Conservation (phyloP, 2,113 vertebrate species). For the Tringa solitaria region DNA sequence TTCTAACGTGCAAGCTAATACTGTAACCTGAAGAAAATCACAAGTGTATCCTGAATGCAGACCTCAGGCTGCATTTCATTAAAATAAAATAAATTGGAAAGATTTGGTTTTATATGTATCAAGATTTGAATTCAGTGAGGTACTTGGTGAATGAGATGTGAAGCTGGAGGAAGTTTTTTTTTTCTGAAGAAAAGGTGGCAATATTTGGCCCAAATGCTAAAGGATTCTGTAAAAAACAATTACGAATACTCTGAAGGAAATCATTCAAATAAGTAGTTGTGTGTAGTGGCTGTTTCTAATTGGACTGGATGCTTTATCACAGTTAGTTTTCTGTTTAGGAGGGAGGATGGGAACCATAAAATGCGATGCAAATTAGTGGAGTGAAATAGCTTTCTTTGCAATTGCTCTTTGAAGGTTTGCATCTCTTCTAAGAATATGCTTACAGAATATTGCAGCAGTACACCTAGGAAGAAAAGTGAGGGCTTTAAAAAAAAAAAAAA, state of each 20-base stretch:
- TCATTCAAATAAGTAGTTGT: not conserved
- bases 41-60: not conserved
- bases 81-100: not conserved
- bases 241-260: not conserved
- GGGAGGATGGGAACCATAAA: conserved; percentile 11
- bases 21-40: not conserved
- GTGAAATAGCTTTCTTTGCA: conserved; percentile 6
- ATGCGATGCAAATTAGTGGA: not conserved
- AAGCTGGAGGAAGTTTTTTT: not conserved
- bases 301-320: conserved; percentile 7
- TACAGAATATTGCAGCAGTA: not conserved
- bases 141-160: not conserved
- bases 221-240: conserved; percentile 10
- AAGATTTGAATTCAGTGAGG: not conserved
- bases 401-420: not conserved
- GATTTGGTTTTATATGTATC: not conserved
- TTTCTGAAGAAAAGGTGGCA: not conserved
- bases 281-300: conserved; percentile 10
- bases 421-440: not conserved
- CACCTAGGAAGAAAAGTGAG: not conserved
- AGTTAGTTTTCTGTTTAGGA: conserved; percentile 8
- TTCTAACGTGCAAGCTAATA: not conserved
- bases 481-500: not conserved
- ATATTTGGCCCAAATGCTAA: not conserved
- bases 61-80: not conserved